phyloP scores from a whole-genome alignment of 2,888 invertebrate genomes.

The Trimorus sp. region DNA sequence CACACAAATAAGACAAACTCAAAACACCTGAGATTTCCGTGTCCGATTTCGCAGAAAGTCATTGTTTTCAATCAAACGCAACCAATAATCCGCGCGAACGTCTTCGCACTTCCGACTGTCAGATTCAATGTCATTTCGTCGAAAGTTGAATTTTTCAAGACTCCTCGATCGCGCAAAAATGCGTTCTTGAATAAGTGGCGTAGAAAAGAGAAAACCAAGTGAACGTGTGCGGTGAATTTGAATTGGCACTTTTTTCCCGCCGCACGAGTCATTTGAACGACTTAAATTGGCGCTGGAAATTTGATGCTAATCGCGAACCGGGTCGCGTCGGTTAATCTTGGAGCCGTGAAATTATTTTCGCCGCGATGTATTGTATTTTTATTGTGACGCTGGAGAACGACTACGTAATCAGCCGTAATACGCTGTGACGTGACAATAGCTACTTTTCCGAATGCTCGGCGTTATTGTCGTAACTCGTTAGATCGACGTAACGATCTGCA shows the following conservation, averaged over 20 bases:
- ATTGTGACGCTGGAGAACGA: constrained; percentile 16
- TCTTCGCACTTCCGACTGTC: constrained; percentile 5
- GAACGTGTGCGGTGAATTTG: too few relatives aligned
- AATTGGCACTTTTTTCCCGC: too few relatives aligned
- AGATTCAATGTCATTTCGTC: constrained; percentile 6
- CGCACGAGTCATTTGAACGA: too few relatives aligned
- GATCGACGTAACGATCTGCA: constrained; percentile 20
- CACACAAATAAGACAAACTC: too few relatives aligned
- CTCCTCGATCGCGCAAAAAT: background rate
- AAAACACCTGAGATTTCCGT: too few relatives aligned
- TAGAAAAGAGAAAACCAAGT: too few relatives aligned
- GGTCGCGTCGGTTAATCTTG: constrained; percentile 23
- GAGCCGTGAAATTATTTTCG: constrained; percentile 32
- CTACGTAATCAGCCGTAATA: constrained; percentile 29
- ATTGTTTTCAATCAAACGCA: constrained; percentile 7
- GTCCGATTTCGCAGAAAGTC: background rate
- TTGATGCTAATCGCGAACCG: constrained; percentile 27
- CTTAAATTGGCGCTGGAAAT: constrained; percentile 18
- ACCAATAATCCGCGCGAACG: constrained; percentile 1
- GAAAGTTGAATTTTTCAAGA: background rate
- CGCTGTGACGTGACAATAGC: constrained; percentile 18
- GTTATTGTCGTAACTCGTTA: constrained; percentile 27
- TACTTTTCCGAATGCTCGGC: constrained; percentile 11
- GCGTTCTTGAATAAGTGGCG: too few relatives aligned
- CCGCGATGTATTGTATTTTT: constrained; percentile 17